Conservation (phyloP, 2,113 vertebrate species). For the Phylloscopus trochilus region DNA sequence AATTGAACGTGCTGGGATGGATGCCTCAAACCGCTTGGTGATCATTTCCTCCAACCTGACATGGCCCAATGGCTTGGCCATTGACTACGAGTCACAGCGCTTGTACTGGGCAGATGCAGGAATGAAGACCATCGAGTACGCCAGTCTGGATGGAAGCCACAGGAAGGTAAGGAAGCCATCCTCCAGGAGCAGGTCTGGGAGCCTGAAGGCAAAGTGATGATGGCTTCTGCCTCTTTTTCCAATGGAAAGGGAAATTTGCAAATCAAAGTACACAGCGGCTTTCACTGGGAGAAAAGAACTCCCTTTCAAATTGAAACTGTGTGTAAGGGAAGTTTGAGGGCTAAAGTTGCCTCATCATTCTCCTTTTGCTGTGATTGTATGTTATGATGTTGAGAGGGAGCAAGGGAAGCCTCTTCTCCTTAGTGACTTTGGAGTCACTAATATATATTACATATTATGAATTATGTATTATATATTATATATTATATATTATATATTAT, state of each 20-base stretch:
- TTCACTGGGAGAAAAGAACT: background rate
- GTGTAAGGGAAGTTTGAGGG: background rate
- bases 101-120: conserved; percentile 98
- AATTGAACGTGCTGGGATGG: conserved; percentile 97
- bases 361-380: background rate
- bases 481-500: too few species aligned
- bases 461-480: too few species aligned
- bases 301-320: background rate
- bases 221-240: conserved; percentile 3
- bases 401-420: background rate
- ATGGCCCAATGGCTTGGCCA: conserved; percentile 95
- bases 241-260: conserved; percentile 1
- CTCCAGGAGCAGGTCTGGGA: background rate
- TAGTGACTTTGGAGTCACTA: background rate
- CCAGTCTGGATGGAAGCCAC: conserved; percentile 88
- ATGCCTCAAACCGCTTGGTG: conserved; percentile 87
- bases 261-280: background rate
- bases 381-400: background rate
- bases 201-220: background rate
- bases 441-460: too few species aligned
- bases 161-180: conserved; percentile 78
- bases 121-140: conserved; percentile 96
- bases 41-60: conserved; percentile 96
- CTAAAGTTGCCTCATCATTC: background rate
- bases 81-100: conserved; percentile 89